Percentiles rank a stretch among this genome's conserved stretches.
These are phyloP conservation scores for Erebia epiphron DNA, from an alignment of 2,888 invertebrate species.

Conservation along the genomic window DNA sequence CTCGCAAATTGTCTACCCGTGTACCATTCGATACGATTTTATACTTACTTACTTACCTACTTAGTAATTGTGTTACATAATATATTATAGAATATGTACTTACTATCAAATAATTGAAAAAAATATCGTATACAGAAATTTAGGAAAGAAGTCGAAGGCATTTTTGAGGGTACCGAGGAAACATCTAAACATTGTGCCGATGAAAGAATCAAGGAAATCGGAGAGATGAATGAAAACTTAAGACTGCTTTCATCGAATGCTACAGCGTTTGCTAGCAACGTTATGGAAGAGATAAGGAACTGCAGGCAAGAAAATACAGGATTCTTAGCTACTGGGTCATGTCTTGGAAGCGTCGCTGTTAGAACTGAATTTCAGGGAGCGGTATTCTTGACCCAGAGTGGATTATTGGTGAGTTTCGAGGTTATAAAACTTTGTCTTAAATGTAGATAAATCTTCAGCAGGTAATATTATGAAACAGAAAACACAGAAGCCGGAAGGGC, in stretches of 20 bases:
- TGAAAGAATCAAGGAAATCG: constrained; percentile 54
- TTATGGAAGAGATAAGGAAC: constrained; percentile 58
- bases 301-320: constrained; percentile 55
- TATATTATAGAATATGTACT: too few species aligned
- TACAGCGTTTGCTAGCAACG: constrained; percentile 49
- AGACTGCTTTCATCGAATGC: constrained; percentile 50
- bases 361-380: constrained; percentile 59
- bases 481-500: too few species aligned
- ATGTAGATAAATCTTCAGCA: too few species aligned
- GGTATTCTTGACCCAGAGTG: constrained; percentile 56
- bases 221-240: constrained; percentile 51
- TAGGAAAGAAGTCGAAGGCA: constrained; percentile 50
- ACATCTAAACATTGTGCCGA: constrained; percentile 58
- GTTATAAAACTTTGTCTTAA: background rate
- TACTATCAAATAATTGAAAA: background rate
- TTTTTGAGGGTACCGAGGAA: constrained; percentile 55
- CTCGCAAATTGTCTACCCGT: too few species aligned
- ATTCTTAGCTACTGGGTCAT: constrained; percentile 56
- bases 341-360: constrained; percentile 59
- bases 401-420: constrained; percentile 54
- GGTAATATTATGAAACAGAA: too few species aligned
- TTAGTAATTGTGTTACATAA: too few species aligned
- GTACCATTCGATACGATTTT: too few species aligned
- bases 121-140: constrained; percentile 50
- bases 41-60: too few species aligned